A percentile compares a stretch with the other conserved stretches of the same genome.
Evolutionary conservation across 2,888 invertebrate species (phyloP).

Genomic region (Plebejus argus): DNA sequence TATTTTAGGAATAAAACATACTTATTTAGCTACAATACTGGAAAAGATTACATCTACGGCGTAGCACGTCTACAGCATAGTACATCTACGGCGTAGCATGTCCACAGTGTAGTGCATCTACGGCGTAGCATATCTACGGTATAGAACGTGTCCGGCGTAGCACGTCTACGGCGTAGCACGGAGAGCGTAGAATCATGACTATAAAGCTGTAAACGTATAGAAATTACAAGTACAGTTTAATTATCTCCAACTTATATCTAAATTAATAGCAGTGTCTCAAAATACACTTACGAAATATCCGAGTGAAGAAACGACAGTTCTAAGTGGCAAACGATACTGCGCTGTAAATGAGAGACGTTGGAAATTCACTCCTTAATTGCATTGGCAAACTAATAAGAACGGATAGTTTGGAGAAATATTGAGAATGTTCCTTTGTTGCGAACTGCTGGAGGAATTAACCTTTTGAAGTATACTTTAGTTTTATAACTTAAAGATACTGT

Average conservation of each 20-base stretch:
- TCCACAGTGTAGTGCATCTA: too few species aligned
- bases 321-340: slow-evolving; percentile 40
- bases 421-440: slow-evolving; percentile 37
- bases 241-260: background rate
- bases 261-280: background rate
- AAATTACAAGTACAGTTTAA: background rate
- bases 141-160: background rate
- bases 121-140: background rate
- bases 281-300: slow-evolving; percentile 24
- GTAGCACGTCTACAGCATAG: too few species aligned
- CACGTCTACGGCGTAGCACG: background rate
- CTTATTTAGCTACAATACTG: too few species aligned
- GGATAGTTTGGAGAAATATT: slow-evolving; percentile 42
- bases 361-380: slow-evolving; percentile 38
- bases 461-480: slow-evolving; percentile 31
- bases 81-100: too few species aligned
- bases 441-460: slow-evolving; percentile 34
- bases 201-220: background rate
- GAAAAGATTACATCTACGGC: too few species aligned
- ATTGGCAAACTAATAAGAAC: slow-evolving; percentile 47
- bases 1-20: too few species aligned
- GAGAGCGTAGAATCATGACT: background rate
- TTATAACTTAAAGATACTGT: slow-evolving; percentile 26
- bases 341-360: slow-evolving; percentile 47
- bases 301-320: slow-evolving; percentile 23